Conservation (phyloP, 2,797 vertebrate species). For the Alca torda region DNA sequence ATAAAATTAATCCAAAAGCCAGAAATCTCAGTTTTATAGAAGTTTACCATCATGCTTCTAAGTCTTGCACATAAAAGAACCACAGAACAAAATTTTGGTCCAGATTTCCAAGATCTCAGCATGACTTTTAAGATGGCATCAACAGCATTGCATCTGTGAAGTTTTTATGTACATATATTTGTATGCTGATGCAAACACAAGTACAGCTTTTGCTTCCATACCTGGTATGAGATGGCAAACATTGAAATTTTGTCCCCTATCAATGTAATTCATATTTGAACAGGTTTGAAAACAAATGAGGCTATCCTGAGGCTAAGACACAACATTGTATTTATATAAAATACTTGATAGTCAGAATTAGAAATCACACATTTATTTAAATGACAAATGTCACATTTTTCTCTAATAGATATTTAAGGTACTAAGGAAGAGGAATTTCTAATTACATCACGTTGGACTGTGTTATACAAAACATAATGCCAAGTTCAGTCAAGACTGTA, state of each 20-base stretch:
- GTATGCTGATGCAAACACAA: neutral
- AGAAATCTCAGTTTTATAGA: neutral
- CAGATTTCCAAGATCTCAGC: neutral
- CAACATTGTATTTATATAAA: neutral
- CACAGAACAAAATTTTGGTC: neutral
- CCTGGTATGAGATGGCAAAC: neutral
- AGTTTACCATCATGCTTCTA: neutral
- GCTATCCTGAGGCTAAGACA: neutral
- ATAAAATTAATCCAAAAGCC: neutral
- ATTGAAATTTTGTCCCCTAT: neutral
- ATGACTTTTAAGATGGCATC: neutral
- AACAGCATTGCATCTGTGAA: neutral
- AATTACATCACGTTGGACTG: neutral
- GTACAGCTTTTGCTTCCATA: neutral
- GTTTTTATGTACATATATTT: neutral
- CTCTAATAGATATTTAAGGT: neutral
- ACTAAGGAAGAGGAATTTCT: neutral
- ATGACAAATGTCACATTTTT: neutral
- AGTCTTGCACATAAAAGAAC: neutral
- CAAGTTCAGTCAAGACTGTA: neutral
- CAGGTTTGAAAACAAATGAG: neutral
- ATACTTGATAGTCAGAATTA: neutral
- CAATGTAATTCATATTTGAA: neutral
- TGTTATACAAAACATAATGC: neutral
- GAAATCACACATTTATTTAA: neutral